Percentiles rank a stretch among this genome's conserved stretches.
These are phyloP conservation scores for Pilophorus perplexus DNA, from an alignment of 2,888 invertebrate genomes.

Conservation along the genomic window DNA sequence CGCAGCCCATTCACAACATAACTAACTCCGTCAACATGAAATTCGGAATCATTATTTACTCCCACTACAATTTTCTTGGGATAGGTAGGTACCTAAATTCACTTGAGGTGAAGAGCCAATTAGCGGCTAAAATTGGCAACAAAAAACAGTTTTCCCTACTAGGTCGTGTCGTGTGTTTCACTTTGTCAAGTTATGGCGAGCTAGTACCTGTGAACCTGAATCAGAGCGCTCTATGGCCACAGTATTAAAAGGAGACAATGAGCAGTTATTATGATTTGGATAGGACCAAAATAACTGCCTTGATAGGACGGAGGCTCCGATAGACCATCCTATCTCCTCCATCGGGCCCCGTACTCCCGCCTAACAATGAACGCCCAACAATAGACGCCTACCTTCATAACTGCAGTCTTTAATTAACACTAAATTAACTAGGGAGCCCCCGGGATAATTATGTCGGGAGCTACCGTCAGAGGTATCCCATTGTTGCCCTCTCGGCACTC, in stretches of 20 bases:
- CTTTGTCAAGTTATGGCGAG: no score
- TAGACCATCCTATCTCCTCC: conserved; percentile 27
- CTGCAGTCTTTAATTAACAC: conserved; percentile 40
- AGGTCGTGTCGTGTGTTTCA: no score
- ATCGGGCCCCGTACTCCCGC: neutral
- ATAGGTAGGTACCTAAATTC: no score
- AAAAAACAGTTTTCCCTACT: no score
- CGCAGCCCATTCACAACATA: conserved; percentile 11
- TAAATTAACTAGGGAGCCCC: conserved; percentile 39
- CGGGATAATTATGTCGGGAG: conserved; percentile 32
- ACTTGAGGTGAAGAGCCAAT: no score
- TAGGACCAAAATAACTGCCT: conserved; percentile 5
- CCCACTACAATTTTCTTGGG: no score
- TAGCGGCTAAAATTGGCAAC: no score
- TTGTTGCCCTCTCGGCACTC: conserved; percentile 5
- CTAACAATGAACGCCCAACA: conserved; percentile 29
- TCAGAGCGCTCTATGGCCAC: no score
- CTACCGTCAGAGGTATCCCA: conserved; percentile 28
- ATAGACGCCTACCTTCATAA: conserved; percentile 36
- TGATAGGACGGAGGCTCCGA: conserved; percentile 16
- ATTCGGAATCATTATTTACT: conserved; percentile 12
- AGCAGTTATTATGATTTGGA: conserved; percentile 32
- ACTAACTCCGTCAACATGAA: neutral
- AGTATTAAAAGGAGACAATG: conserved; percentile 30
- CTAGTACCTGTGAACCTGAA: no score